phyloP scores from a whole-genome alignment of 2,113 vertebrate species.

The Hippolais icterina region DNA sequence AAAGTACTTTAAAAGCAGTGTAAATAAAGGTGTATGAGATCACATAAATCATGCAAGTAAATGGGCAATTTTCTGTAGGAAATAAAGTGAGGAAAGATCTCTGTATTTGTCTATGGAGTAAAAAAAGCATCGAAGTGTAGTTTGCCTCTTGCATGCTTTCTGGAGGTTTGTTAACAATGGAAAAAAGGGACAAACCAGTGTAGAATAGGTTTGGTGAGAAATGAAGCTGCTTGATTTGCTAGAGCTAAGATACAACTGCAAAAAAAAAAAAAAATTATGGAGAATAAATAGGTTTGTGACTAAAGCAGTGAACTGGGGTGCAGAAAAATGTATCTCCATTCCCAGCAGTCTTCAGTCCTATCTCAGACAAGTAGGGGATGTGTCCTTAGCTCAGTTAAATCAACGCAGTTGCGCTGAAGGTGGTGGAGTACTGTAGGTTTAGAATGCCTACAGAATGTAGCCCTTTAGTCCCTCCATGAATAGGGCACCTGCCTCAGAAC shows the following conservation, averaged over 20 bases:
- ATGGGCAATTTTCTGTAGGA: not conserved
- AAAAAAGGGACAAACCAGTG: not conserved
- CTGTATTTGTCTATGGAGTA: not conserved
- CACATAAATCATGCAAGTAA: constrained; percentile 4
- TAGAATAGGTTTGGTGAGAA: not conserved
- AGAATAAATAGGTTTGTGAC: not conserved
- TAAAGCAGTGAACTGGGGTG: not conserved
- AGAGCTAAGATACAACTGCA: not conserved
- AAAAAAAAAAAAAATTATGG: not conserved
- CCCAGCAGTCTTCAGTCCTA: not conserved
- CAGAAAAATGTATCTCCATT: not conserved
- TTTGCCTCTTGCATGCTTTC: not conserved
- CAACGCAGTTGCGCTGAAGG: not conserved
- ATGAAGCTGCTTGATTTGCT: not conserved
- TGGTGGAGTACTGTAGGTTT: not conserved
- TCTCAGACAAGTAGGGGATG: not conserved
- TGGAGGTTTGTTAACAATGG: not conserved
- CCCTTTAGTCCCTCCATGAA: not conserved
- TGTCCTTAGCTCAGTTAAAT: not conserved
- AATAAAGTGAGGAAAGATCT: not conserved
- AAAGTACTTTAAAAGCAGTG: not conserved
- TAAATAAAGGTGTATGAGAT: not conserved
- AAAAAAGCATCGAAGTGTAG: not conserved
- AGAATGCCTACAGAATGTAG: not conserved
- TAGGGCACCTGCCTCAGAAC: not conserved